Base-by-base conservation (phyloP, 2,797 vertebrate species). In the Ctenosaura bakeri region DNA sequence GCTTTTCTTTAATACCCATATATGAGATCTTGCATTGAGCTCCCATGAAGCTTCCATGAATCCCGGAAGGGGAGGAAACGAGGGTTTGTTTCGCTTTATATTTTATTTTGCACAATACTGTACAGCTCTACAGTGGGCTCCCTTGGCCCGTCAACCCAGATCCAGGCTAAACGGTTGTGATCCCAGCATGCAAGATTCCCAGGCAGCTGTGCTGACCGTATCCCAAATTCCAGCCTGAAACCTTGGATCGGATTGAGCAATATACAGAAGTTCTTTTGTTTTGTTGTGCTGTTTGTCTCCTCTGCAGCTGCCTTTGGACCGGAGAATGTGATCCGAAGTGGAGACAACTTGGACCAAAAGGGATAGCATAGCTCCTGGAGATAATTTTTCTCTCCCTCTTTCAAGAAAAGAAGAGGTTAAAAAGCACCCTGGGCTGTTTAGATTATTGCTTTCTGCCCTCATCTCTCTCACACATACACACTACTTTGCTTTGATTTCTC, bases 221-320 rank as follows among this genome's bases (percentile, higher is more conserved):
- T 95, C 94, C 91, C 94, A 95, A 62, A 94, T 94, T 79, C 93
- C 92, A 88, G 2, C 77, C 93, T 77, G 32, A 90, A 94, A 92
- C 89, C 88, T 94, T 92, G 90, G 90, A 90, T 32, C 54, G 84
- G 92, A 84, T 77, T 24, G 50, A 92, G 79, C 0, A 0, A 7
- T 64, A 10, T n/a, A 59, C 90, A 94, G 88, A 83, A 90, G 46
- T 76, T 64, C 90, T 85, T 87, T 80, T 13, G 0, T 26, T 32
- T 73, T 3, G 82, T 32, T 78, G 73, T 24, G 14, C 10, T 77
- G 73, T 18, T 93, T 78, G 87, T 93, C 85, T 92, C 64, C 77
- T 89, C 4, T 59, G 4, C 92, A 95, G 94, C 95, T 95, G 93
- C 91, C 89, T 59, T 22, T 71, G 52, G 64, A 91, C 38, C 85